These are phyloP conservation scores for Capra hircus DNA, from an alignment of 2,113 vertebrate species.

Conservation along the genomic window DNA sequence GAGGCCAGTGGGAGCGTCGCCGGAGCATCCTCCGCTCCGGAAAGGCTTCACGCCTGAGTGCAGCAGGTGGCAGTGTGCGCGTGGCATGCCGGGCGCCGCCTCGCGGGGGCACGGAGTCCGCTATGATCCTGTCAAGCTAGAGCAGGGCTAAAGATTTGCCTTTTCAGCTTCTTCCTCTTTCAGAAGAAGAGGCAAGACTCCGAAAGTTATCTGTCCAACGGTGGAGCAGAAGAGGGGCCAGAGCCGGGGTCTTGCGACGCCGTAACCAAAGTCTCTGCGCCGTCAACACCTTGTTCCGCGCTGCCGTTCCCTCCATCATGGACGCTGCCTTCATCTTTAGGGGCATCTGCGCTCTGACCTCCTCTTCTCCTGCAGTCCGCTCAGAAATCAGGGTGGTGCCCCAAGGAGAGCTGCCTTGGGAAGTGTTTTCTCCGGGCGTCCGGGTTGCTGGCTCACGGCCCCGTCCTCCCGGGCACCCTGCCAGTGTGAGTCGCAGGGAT, in stretches of 20 bases:
- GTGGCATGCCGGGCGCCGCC: accelerated
- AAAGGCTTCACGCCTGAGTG: accelerated
- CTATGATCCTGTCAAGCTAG: neutral
- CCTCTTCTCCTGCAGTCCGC: neutral
- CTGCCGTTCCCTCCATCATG: no score
- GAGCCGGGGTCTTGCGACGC: neutral
- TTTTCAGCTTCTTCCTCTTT: neutral
- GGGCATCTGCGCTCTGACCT: neutral
- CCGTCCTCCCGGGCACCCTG: neutral
- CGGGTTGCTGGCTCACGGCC: neutral
- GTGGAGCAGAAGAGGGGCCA: neutral
- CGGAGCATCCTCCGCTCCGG: neutral
- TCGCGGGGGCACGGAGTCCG: neutral
- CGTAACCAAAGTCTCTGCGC: neutral
- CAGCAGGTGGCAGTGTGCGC: neutral
- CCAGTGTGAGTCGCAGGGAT: no score
- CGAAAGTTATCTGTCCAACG: neutral
- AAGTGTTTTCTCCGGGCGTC: neutral
- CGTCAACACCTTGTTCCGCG: accelerated
- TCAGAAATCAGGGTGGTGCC: neutral
- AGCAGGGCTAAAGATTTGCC: neutral
- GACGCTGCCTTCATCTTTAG: neutral
- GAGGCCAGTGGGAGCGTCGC: no score
- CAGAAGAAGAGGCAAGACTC: neutral
- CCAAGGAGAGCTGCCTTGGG: neutral